A percentile compares a stretch with the other conserved stretches of the same genome.
These are phyloP conservation scores for Myotis yumanensis DNA, from an alignment of 2,113 vertebrate genomes.

Conservation along the genomic window DNA sequence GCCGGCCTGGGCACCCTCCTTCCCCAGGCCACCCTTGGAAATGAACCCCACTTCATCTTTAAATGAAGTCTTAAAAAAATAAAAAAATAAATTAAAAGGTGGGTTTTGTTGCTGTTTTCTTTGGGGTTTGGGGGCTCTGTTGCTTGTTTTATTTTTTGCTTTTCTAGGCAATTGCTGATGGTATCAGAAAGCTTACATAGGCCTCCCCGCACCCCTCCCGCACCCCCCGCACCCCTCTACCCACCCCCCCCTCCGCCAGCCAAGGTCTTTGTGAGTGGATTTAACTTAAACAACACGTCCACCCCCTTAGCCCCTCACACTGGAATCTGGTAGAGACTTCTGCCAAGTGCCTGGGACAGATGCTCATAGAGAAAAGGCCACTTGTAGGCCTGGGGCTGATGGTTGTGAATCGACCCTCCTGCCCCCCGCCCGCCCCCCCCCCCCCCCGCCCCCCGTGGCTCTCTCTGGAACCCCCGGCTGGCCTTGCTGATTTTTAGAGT, in stretches of 20 bases:
- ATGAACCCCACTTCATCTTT: neutral
- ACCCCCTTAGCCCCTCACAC: neutral
- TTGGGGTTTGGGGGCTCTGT: neutral
- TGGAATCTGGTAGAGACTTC: conserved; percentile 10
- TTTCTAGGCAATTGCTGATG: neutral
- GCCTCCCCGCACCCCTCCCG: too few species aligned
- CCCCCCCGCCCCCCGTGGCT: fast-evolving
- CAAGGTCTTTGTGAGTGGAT: neutral
- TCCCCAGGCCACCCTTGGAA: neutral
- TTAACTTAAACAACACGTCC: neutral
- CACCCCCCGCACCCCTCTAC: too few species aligned
- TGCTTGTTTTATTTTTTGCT: neutral
- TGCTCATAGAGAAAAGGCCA: neutral
- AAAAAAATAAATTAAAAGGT: neutral
- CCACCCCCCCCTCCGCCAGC: too few species aligned
- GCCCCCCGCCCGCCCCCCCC: too few species aligned
- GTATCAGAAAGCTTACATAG: neutral
- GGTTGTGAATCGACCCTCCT: too few species aligned
- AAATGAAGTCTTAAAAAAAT: neutral
- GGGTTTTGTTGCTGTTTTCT: neutral
- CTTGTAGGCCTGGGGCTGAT: neutral
- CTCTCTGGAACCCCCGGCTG: neutral
- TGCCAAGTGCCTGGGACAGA: neutral
- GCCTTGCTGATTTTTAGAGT: neutral
- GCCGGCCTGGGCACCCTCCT: neutral